phyloP scores from a whole-genome alignment of 2,888 invertebrate genomes.

The Synergus gifuensis region DNA sequence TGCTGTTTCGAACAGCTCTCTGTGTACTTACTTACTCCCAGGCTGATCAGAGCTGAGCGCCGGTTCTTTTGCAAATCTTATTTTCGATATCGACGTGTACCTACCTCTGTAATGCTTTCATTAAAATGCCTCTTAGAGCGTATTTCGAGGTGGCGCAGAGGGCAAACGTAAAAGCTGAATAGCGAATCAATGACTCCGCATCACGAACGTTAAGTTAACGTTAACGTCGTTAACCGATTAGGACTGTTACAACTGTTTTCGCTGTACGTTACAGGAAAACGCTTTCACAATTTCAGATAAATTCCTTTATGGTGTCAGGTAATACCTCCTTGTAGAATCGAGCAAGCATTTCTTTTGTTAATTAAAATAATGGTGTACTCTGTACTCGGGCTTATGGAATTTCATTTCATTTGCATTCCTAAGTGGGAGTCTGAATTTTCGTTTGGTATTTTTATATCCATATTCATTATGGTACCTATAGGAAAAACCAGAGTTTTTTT shows the following conservation, averaged over 20 bases:
- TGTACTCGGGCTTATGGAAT: background rate
- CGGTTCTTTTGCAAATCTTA: slow-evolving; percentile 40
- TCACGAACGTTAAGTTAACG: background rate
- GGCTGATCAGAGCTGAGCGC: slow-evolving; percentile 18
- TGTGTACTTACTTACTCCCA: slow-evolving; percentile 28
- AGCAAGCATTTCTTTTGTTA: slow-evolving; percentile 16
- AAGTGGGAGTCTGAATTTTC: background rate
- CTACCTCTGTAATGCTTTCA: slow-evolving; percentile 39
- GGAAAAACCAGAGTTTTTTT: too few species aligned
- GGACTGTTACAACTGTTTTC: slow-evolving; percentile 34
- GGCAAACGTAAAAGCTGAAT: slow-evolving; percentile 32
- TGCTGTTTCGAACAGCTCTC: slow-evolving; percentile 23
- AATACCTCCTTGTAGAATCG: slow-evolving; percentile 6
- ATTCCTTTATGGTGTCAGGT: slow-evolving; percentile 23
- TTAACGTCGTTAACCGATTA: background rate
- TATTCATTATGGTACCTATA: background rate
- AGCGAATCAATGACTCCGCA: slow-evolving; percentile 29
- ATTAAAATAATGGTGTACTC: slow-evolving; percentile 4
- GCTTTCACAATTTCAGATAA: slow-evolving; percentile 35
- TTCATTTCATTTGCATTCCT: slow-evolving; percentile 5
- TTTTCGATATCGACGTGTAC: slow-evolving; percentile 36
- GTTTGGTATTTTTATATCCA: background rate
- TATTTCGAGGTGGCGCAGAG: slow-evolving; percentile 32
- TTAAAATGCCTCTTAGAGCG: slow-evolving; percentile 36
- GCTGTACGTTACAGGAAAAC: slow-evolving; percentile 10